A percentile compares a stretch with the other conserved stretches of the same genome.
Conservation (phyloP, 2,113 vertebrate species). For the Corythoichthys haematopterus region DNA sequence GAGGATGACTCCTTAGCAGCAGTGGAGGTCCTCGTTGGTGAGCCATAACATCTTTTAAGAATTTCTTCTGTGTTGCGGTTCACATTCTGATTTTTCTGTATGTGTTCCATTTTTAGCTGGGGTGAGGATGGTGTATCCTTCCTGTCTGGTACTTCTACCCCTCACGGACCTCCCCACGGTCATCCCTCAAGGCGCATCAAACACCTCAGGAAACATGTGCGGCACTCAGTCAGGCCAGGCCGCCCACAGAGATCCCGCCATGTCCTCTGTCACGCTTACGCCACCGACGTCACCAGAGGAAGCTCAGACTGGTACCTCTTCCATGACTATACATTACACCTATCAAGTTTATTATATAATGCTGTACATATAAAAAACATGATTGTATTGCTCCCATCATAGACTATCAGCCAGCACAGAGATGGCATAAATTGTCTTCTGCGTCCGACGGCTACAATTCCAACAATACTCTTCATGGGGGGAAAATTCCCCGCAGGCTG, state of each 20-base stretch:
- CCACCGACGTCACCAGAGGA: constrained; percentile 97
- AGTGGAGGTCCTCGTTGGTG: constrained; percentile 97
- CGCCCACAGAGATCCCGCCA: constrained; percentile 88
- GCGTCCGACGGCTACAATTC: constrained; percentile 84
- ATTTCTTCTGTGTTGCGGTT: not conserved
- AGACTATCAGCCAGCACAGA: constrained; percentile 88
- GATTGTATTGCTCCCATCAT: constrained; percentile 42
- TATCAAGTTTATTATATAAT: not conserved
- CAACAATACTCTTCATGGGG: constrained; percentile 89
- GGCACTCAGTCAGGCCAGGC: constrained; percentile 89
- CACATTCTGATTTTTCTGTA: not conserved
- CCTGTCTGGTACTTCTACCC: constrained; percentile 92
- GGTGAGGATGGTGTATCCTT: constrained; percentile 96
- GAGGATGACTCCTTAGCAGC: constrained; percentile 97
- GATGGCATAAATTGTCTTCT: constrained; percentile 90
- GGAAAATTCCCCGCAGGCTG: constrained; percentile 90
- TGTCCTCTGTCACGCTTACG: constrained; percentile 95
- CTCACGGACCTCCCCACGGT: constrained; percentile 88
- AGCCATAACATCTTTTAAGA: constrained; percentile 35
- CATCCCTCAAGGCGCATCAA: constrained; percentile 78
- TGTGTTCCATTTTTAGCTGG: constrained; percentile 73
- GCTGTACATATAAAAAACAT: not conserved
- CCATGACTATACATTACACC: not conserved
- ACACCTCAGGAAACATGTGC: constrained; percentile 82
- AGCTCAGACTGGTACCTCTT: constrained; percentile 83